A percentile compares a stretch with the other conserved stretches of the same genome.
Evolutionary conservation across 2,797 vertebrate species (phyloP).

Genomic region (Pachyuromys duprasi): DNA sequence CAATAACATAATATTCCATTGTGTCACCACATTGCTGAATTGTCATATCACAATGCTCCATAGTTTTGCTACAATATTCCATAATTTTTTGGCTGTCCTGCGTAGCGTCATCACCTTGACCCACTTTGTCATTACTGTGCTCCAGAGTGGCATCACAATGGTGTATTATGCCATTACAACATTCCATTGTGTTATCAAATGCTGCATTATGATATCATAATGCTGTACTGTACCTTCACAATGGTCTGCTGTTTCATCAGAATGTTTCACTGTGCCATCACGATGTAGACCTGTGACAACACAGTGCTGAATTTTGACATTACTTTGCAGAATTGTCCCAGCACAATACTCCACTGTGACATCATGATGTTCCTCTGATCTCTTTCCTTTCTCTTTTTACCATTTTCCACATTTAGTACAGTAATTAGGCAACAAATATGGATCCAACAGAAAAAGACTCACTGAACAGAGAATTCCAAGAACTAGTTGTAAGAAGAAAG

Average conservation of each 20-base stretch:
- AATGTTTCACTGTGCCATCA: not conserved
- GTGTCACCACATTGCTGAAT: not conserved
- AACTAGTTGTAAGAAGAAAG: not conserved
- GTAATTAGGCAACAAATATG: not conserved
- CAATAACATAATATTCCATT: no score
- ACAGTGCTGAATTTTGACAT: not conserved
- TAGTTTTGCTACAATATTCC: not conserved
- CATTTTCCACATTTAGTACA: not conserved
- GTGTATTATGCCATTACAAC: not conserved
- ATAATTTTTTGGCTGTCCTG: not conserved
- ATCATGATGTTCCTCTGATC: not conserved
- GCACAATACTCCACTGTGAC: not conserved
- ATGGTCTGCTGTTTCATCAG: not conserved
- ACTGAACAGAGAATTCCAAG: not conserved
- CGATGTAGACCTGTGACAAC: not conserved
- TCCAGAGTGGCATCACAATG: not conserved
- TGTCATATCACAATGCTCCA: not conserved
- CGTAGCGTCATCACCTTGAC: not conserved
- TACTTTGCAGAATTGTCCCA: not conserved
- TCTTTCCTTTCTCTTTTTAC: not conserved
- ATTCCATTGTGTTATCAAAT: not conserved
- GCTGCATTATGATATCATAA: not conserved
- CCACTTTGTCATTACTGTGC: not conserved
- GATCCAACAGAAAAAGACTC: not conserved
- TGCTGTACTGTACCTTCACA: no score